A percentile compares a stretch with the other conserved stretches of the same genome.
These are phyloP conservation scores for Stichodactyla helianthus DNA, from an alignment of 64 coral and sea anemone genomes.

Conservation along the genomic window DNA sequence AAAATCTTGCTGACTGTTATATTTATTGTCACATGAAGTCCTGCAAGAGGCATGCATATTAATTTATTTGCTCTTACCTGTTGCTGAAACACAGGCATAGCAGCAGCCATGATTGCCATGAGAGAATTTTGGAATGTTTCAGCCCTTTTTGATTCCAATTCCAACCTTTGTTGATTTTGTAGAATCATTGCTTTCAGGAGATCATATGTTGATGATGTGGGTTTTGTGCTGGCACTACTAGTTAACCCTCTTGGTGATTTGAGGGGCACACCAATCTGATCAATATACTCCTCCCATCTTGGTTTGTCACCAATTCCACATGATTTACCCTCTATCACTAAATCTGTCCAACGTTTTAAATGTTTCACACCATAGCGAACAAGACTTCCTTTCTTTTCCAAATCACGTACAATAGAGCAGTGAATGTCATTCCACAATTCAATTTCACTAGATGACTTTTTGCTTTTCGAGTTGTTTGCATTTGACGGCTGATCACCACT, in stretches of 20 bases:
- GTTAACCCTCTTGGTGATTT: conserved; percentile 27
- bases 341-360: conserved; percentile 49
- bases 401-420: conserved; percentile 26
- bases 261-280: conserved; percentile 25
- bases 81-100: background rate
- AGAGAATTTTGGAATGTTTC: conserved; percentile 38
- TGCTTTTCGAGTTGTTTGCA: background rate
- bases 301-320: conserved; percentile 41
- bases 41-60: too few species aligned
- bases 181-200: conserved; percentile 32
- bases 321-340: conserved; percentile 24
- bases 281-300: conserved; percentile 32
- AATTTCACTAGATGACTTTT: conserved; percentile 28
- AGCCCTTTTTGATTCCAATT: conserved; percentile 32
- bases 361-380: conserved; percentile 40
- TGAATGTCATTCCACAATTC: conserved; percentile 46
- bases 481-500: background rate
- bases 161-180: conserved; percentile 43
- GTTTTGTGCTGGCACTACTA: background rate
- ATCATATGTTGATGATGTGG: conserved; percentile 15
- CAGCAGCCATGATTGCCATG: background rate
- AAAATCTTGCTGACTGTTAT: too few species aligned
- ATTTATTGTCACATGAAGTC: too few species aligned
- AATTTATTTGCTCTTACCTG: background rate
- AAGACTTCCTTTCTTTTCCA: conserved; percentile 38